A percentile compares a stretch with the other conserved stretches of the same genome.
Evolutionary conservation across 2,888 invertebrate species (phyloP).

Genomic region (Vandiemenella viatica): DNA sequence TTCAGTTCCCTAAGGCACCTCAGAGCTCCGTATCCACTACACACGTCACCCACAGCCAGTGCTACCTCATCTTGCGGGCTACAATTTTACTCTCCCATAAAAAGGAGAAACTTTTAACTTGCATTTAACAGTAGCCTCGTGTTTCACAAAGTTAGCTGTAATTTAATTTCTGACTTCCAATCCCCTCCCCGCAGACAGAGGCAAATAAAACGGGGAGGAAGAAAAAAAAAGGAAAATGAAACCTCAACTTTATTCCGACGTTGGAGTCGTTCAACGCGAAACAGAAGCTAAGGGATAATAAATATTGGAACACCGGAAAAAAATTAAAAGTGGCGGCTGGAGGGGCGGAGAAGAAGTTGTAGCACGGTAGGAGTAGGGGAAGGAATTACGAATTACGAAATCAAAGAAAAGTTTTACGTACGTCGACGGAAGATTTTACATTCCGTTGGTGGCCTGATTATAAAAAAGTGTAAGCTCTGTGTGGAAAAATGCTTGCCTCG

Average conservation of each 20-base stretch:
- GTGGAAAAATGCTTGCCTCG: too few species aligned
- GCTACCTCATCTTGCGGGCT: too few species aligned
- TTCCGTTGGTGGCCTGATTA: too few species aligned
- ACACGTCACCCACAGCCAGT: too few species aligned
- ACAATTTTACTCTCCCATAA: too few species aligned
- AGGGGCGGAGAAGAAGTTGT: background rate
- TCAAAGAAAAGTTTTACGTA: background rate
- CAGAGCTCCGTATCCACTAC: too few species aligned
- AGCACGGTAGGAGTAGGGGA: background rate
- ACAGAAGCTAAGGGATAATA: background rate
- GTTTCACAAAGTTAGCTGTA: background rate
- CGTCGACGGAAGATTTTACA: too few species aligned
- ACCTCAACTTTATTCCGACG: background rate
- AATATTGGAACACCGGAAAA: background rate
- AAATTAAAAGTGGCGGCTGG: background rate
- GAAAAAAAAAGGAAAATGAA: background rate
- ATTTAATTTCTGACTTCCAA: conserved; percentile 1
- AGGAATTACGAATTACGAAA: background rate
- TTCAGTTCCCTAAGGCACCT: too few species aligned
- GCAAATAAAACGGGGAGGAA: too few species aligned
- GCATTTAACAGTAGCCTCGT: background rate
- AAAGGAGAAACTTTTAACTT: background rate
- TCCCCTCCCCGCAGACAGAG: too few species aligned
- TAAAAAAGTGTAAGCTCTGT: too few species aligned
- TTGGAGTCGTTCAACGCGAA: background rate